Percentiles rank a stretch among this genome's conserved stretches.
Conservation (phyloP, 2,113 vertebrate genomes). For the Gymnorhina tibicen region DNA sequence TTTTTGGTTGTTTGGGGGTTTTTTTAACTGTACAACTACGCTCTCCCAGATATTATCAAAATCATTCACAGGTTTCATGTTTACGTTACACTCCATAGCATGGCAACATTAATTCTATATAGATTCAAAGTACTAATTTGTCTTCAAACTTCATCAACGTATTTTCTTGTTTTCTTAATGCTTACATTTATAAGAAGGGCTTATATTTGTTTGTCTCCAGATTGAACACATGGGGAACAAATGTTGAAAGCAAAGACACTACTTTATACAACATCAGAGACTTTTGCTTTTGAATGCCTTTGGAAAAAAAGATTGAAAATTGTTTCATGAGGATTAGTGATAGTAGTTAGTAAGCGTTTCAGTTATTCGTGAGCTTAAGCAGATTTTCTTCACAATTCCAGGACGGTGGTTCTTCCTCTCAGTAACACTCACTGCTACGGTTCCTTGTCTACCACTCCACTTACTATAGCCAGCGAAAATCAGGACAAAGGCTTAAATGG, state of each 20-base stretch:
- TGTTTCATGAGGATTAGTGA: not conserved
- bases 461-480: not conserved
- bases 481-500: constrained; percentile 3
- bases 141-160: not conserved
- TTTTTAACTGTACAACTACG: not conserved
- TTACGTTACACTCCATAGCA: not conserved
- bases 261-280: not conserved
- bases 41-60: not conserved
- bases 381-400: not conserved
- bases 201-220: not conserved
- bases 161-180: not conserved
- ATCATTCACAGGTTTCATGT: not conserved
- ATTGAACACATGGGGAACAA: not conserved
- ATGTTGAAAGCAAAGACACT: not conserved
- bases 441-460: not conserved
- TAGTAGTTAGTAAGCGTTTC: not conserved
- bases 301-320: not conserved
- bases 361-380: not conserved
- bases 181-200: not conserved
- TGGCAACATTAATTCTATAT: not conserved
- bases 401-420: not conserved
- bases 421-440: not conserved
- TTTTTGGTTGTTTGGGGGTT: not conserved
- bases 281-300: not conserved
- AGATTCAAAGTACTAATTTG: not conserved